phyloP scores from a whole-genome alignment of 1,140 invertebrate species.

The Drosophila sulfurigaster region DNA sequence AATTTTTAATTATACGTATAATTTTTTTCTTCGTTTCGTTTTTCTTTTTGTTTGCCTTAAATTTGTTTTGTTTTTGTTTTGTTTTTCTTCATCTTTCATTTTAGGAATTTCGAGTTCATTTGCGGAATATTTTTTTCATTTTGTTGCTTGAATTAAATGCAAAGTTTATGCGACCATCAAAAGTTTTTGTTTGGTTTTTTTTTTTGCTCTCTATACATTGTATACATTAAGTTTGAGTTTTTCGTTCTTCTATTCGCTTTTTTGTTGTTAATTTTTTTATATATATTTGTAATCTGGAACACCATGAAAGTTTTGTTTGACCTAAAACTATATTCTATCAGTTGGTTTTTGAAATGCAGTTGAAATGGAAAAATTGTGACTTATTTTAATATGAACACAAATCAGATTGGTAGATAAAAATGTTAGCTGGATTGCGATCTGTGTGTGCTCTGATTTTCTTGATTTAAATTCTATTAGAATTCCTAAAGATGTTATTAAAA shows the following conservation, averaged over 20 bases:
- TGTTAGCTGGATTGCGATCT: constrained; percentile 26
- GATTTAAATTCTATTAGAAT: neutral
- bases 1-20: constrained; percentile 54
- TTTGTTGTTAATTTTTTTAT: constrained; percentile 4
- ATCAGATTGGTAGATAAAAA: constrained; percentile 48
- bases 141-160: constrained; percentile 41
- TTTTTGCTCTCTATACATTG: constrained; percentile 41
- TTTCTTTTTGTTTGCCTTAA: constrained; percentile 50
- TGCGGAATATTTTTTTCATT: constrained; percentile 64
- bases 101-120: constrained; percentile 79
- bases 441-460: constrained; percentile 3
- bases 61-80: constrained; percentile 38
- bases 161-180: constrained; percentile 26
- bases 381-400: constrained; percentile 62
- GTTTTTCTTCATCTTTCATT: constrained; percentile 28
- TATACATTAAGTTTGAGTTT: constrained; percentile 11
- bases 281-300: constrained; percentile 36
- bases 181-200: constrained; percentile 2
- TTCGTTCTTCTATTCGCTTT: neutral
- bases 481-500: too few species aligned
- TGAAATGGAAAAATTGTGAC: constrained; percentile 28
- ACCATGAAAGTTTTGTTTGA: constrained; percentile 34
- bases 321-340: constrained; percentile 47
- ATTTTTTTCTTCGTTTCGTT: constrained; percentile 36
- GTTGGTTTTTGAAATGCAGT: constrained; percentile 42